Conservation (phyloP, 2,888 invertebrate genomes). For the Tenthredo livida region DNA sequence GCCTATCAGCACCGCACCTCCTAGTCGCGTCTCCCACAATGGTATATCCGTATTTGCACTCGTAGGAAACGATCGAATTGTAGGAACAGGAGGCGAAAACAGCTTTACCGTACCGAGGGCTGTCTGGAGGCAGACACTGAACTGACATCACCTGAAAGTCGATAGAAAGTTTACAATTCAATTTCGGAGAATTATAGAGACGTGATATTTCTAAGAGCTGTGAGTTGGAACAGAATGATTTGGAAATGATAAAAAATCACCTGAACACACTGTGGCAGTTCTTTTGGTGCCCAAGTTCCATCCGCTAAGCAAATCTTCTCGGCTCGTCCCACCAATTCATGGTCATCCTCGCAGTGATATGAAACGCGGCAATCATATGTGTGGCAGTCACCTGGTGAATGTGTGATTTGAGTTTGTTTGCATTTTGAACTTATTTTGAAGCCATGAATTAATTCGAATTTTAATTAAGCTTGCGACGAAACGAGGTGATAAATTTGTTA, state of each 20-base stretch:
- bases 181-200: neutral
- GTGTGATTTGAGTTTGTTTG: neutral
- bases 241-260: conserved; percentile 60
- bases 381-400: conserved; percentile 87
- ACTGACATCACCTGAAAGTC: conserved; percentile 89
- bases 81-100: conserved; percentile 95
- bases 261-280: conserved; percentile 93
- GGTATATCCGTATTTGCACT: conserved; percentile 96
- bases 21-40: conserved; percentile 94
- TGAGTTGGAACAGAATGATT: neutral
- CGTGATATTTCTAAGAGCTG: neutral
- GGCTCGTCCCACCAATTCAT: conserved; percentile 93
- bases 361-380: conserved; percentile 94
- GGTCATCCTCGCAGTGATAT: conserved; percentile 96
- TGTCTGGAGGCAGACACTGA: conserved; percentile 94
- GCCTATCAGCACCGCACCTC: conserved; percentile 95
- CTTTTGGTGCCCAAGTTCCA: conserved; percentile 94
- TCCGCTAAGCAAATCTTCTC: conserved; percentile 94
- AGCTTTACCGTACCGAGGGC: conserved; percentile 95
- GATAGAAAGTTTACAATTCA: neutral
- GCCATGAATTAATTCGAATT: neutral
- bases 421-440: neutral
- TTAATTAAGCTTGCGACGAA: neutral
- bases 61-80: conserved; percentile 97
- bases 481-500: neutral